Base-by-base conservation (phyloP, 37 sponge, comb jelly and placozoan species). In the Spongilla lacustris region DNA sequence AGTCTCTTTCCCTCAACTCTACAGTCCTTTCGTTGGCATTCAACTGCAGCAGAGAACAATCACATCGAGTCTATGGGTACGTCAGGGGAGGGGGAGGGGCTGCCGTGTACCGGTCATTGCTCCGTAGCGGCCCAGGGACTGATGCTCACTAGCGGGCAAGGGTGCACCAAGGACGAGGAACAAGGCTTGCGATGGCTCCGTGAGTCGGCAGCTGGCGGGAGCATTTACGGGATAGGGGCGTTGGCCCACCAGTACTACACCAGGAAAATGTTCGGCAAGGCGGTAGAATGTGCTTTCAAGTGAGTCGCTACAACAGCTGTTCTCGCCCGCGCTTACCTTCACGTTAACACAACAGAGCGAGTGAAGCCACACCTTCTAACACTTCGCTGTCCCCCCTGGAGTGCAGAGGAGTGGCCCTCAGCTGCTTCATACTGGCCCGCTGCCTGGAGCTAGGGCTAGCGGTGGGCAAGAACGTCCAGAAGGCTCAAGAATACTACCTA, bases 1-100 rank as follows among this genome's bases (percentile, higher is more conserved):
- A 2, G 32, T 26, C 1, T n/a, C n/a, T 46, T 35, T 23, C 36
- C n/a, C 78, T 27, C 33, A 35, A 21, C 32, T n/a, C 27, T 67
- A 19, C 74, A 94, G 90, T 94, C 98, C 33, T 92, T 92, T 69
- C 71, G 83, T 27, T 98, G 98, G 98, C 96, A 95, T 73, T 71
- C 21, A 24, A 46, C 81, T 46, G 98, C 98, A n/a, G 96, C 98
- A 28, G 83, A 81, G 48, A 90, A 85, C 66, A 92, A 92, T 0
- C 85, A 89, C 69, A 28, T 84, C 49, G 96, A 96, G 28, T 91
- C 94, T 49, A 90, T 92, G 93, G 98, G 98, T 93, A 71, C 80
- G 75, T 41, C 58, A 17, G 12, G 58, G 21, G 21, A 17, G 19
- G 58, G 58, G 58, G 58, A 8, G 58, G 58, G 58, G 58, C 58